A percentile compares a stretch with the other conserved stretches of the same genome.
phyloP scores from a whole-genome alignment of 2,888 invertebrate genomes.

The Lepidocyrtoides sp. region DNA sequence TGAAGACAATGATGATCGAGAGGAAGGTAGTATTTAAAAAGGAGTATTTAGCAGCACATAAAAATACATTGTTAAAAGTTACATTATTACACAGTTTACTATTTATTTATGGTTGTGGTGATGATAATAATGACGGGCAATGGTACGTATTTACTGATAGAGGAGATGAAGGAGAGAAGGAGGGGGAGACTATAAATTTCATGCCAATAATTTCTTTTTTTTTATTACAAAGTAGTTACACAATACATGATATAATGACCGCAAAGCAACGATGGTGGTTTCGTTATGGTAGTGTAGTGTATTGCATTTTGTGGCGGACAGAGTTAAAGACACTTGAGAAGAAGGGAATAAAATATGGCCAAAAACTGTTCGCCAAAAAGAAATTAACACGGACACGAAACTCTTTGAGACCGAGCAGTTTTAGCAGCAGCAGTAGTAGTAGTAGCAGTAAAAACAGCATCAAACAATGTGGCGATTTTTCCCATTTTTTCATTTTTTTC shows the following conservation, averaged over 20 bases:
- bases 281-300: too few relatives aligned
- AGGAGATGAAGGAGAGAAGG: too few relatives aligned
- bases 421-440: background rate
- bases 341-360: background rate
- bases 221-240: conserved; percentile 24
- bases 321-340: background rate
- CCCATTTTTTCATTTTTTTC: background rate
- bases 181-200: too few relatives aligned
- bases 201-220: background rate
- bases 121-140: too few relatives aligned
- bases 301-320: too few relatives aligned
- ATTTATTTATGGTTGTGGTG: background rate
- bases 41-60: conserved; percentile 32
- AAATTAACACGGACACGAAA: conserved; percentile 10
- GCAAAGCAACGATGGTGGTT: background rate
- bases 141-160: too few relatives aligned
- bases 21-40: background rate
- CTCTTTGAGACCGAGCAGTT: background rate
- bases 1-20: background rate
- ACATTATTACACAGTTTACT: background rate
- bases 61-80: conserved; percentile 44
- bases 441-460: too few relatives aligned
- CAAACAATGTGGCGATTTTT: conserved; percentile 18
- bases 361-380: too few relatives aligned
- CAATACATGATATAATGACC: background rate